Conservation (phyloP, 2,797 vertebrate genomes). For the Gymnodraco acuticeps region DNA sequence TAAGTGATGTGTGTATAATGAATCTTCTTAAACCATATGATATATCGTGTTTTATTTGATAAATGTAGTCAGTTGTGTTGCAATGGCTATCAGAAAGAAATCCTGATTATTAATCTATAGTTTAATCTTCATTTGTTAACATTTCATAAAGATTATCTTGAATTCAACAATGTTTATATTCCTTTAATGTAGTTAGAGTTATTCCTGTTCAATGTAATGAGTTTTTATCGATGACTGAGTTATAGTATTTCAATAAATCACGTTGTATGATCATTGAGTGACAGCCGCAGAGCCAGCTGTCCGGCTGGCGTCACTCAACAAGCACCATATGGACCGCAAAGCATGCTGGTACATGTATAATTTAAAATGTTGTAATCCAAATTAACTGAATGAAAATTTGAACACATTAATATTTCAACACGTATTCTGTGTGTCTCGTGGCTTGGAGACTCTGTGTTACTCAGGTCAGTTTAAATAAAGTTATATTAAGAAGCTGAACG, state of each 20-base stretch:
- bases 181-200: neutral
- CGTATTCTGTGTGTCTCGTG: fast-evolving
- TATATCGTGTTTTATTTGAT: neutral
- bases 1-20: neutral
- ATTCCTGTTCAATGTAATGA: neutral
- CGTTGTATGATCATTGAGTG: slow-evolving; percentile 28
- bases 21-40: neutral
- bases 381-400: neutral
- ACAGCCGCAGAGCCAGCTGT: slow-evolving; percentile 66
- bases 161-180: neutral
- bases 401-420: fast-evolving
- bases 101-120: neutral
- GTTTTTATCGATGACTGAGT: neutral
- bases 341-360: slow-evolving; percentile 72
- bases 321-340: slow-evolving; percentile 41
- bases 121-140: neutral
- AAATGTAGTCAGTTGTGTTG: neutral
- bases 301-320: slow-evolving; percentile 54
- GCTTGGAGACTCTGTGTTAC: neutral
- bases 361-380: fast-evolving
- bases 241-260: neutral
- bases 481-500: neutral
- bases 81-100: neutral
- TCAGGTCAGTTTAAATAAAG: neutral
- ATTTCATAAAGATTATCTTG: neutral